phyloP scores from a whole-genome alignment of 2,888 invertebrate species.

The Scaeva pyrastri region DNA sequence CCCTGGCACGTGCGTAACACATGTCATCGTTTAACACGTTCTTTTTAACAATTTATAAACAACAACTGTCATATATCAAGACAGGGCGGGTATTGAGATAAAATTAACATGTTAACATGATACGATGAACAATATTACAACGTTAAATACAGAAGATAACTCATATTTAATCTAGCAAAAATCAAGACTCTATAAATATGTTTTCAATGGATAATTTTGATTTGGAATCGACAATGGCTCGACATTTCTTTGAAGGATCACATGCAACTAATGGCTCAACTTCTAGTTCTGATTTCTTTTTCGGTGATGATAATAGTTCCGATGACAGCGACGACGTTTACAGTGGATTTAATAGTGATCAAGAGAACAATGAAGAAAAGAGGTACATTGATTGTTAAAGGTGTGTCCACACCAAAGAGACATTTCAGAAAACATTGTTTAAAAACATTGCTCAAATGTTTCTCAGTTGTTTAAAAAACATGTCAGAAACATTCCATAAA shows the following conservation, averaged over 20 bases:
- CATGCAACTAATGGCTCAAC: constrained; percentile 87
- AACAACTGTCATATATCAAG: not conserved
- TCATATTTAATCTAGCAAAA: not conserved
- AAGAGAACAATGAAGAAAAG: constrained; percentile 90
- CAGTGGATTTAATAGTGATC: constrained; percentile 91
- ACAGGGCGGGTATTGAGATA: not conserved
- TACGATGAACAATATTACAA: constrained; percentile 15
- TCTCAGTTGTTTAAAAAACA: no score
- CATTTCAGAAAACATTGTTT: no score
- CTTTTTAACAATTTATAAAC: not conserved
- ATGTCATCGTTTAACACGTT: not conserved
- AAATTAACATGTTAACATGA: not conserved
- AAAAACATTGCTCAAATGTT: no score
- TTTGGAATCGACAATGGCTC: constrained; percentile 87
- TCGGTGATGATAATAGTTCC: constrained; percentile 85
- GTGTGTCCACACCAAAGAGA: no score
- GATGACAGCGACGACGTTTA: constrained; percentile 87
- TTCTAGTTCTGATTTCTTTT: constrained; percentile 87
- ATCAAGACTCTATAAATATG: constrained; percentile 82
- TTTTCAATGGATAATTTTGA: constrained; percentile 89
- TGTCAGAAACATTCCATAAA: no score
- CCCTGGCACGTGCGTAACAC: not conserved
- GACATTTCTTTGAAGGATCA: constrained; percentile 86
- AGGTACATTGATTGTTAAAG: constrained; percentile 85
- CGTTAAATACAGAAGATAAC: not conserved